Evolutionary conservation across 2,113 vertebrate genomes (phyloP), one percentile per base, ranked within the genome.

Genomic region (Pseudopodoces humilis): DNA sequence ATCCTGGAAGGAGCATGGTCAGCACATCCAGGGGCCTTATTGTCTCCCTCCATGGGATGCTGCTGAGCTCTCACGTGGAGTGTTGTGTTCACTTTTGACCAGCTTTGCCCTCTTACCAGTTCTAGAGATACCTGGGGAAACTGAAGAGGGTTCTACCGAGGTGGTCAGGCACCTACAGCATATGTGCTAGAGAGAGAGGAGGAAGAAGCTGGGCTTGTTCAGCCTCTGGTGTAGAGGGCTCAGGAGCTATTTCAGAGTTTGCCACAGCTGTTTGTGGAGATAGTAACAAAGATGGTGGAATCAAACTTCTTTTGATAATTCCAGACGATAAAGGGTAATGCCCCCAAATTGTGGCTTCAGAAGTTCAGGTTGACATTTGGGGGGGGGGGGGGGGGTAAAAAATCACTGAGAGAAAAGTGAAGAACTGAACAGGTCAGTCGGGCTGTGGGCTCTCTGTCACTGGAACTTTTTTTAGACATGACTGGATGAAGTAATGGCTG

Each of bases 11-110:
- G 81, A 89, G 19, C 8, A 7, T 30, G 64, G 50, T 47, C 59
- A 65, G 46, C 68, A 50, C 22, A 59, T 31, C 13, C 18, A 49
- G 43, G 5, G 22, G 25, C 37, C 14, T 33, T 37, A 11, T 16
- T 79, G 44, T 56, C 10, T 86, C 7, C 7, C 13, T 59, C 33
- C 35, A 30, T 0, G 0, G 39, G 24, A 25, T 50, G 59, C 41
- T 80, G 69, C 31, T 55, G 62, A 55, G 24, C 33, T 92, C 20
- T 80, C 23, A 2, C 2, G 12, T 50, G 31, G 17, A 64, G 7
- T 35, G 27, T 31, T 74, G 50, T 2, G 0, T 71, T 83, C 49
- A 43, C 23, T 18, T 72, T 41, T 83, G 67, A 27, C 25, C 18
- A 15, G 37, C 43, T 58, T 82, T 90, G 56, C 8, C 37, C 24